Percentiles rank a stretch among this genome's conserved stretches.
phyloP scores from a whole-genome alignment of 2,797 vertebrate species.

The Ciconia nigra region DNA sequence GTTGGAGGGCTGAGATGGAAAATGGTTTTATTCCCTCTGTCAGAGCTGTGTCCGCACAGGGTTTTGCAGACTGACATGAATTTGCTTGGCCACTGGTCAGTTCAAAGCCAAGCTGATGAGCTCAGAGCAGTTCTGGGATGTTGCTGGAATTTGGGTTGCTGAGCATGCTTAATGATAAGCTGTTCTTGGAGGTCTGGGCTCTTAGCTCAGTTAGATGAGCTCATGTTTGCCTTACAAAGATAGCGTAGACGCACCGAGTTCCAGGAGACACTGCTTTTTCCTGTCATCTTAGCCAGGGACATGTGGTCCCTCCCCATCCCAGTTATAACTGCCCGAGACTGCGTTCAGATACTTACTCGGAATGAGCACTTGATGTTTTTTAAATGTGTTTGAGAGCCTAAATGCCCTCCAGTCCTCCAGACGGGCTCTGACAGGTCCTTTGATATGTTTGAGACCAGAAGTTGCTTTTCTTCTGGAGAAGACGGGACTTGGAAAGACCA shows the following conservation, averaged over 20 bases:
- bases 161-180: neutral
- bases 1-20: neutral
- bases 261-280: neutral
- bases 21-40: neutral
- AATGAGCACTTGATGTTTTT: neutral
- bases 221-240: neutral
- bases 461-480: neutral
- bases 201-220: neutral
- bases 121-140: neutral
- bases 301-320: neutral
- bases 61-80: neutral
- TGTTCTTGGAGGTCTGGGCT: neutral
- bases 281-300: neutral
- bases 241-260: neutral
- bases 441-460: neutral
- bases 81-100: neutral
- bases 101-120: neutral
- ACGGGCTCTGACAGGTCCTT: neutral
- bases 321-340: neutral
- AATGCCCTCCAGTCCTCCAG: neutral
- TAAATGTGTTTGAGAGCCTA: neutral
- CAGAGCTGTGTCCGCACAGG: fast-evolving
- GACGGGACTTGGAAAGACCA: neutral
- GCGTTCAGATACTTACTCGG: neutral
- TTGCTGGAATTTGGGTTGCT: neutral